phyloP scores from a whole-genome alignment of 2,113 vertebrate species.

The Rhynchopsitta pachyrhyncha region DNA sequence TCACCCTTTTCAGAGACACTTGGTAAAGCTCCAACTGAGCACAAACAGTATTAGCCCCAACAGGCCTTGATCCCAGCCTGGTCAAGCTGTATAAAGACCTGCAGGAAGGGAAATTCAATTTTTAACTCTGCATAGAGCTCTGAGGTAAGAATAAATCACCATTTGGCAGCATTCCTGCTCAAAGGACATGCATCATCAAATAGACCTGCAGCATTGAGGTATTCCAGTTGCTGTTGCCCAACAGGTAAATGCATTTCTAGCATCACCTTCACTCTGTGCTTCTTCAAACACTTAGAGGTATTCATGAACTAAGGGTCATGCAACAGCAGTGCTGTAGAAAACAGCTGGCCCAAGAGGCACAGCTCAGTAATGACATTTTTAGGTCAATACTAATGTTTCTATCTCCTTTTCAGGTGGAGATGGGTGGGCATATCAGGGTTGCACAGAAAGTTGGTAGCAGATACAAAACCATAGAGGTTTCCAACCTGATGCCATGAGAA shows the following conservation, averaged over 20 bases:
- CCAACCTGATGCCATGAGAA: fast-evolving
- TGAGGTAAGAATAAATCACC: constrained; percentile 10
- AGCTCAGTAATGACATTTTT: neutral
- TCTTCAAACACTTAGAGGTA: neutral
- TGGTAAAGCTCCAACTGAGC: neutral
- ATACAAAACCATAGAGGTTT: neutral
- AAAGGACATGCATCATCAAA: neutral
- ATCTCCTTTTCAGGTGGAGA: neutral
- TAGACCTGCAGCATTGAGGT: neutral
- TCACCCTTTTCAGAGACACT: neutral
- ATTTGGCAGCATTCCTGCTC: constrained; percentile 35
- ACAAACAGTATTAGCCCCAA: neutral
- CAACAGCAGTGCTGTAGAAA: fast-evolving
- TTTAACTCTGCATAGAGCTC: neutral
- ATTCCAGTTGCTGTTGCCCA: neutral
- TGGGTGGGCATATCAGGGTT: neutral
- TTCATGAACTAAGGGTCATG: neutral
- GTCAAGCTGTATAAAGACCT: neutral
- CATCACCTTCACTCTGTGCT: neutral
- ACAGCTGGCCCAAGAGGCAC: neutral
- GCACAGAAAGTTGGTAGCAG: neutral
- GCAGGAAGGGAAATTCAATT: neutral
- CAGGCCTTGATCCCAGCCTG: neutral
- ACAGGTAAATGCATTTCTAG: neutral
- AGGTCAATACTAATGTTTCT: neutral